Evolutionary conservation across 2,797 vertebrate genomes (phyloP).

Genomic region (Sardinella longiceps): DNA sequence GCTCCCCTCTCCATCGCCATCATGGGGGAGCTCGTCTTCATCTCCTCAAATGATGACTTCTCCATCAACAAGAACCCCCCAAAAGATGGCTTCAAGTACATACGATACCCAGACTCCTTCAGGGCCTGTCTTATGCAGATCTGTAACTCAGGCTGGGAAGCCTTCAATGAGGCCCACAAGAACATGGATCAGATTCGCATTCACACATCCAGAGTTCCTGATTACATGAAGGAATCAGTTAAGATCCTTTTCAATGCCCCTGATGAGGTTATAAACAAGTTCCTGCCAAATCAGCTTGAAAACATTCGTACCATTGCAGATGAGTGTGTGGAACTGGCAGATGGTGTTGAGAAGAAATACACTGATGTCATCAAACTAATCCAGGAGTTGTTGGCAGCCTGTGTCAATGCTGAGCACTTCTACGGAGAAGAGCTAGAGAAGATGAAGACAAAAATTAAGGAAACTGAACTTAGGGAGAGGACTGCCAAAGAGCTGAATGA

Average conservation of each 20-base stretch:
- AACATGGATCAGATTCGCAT: constrained; percentile 55
- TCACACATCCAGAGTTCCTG: constrained; percentile 37
- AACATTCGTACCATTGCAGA: too few relatives aligned
- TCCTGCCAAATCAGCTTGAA: constrained; percentile 40
- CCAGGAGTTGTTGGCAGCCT: constrained; percentile 50
- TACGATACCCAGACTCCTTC: too few relatives aligned
- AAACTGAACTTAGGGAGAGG: constrained; percentile 35
- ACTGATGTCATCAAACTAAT: constrained; percentile 47
- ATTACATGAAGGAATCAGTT: constrained; percentile 36
- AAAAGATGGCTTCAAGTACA: too few relatives aligned
- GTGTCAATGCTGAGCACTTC: constrained; percentile 38
- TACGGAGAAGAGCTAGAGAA: too few relatives aligned
- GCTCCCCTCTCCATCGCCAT: too few relatives aligned
- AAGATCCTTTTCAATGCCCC: constrained; percentile 42
- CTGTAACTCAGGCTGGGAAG: too few relatives aligned
- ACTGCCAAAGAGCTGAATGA: constrained; percentile 22
- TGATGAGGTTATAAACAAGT: not conserved
- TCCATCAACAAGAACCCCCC: too few relatives aligned
- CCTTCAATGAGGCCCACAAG: too few relatives aligned
- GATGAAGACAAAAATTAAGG: constrained; percentile 35
- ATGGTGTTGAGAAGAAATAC: constrained; percentile 36
- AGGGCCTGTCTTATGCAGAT: too few relatives aligned
- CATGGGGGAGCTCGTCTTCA: too few relatives aligned
- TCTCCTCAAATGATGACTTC: too few relatives aligned
- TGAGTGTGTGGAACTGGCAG: constrained; percentile 40